These are phyloP conservation scores for Macrophya alboannulata DNA, from an alignment of 2,888 invertebrate species.

Conservation along the genomic window DNA sequence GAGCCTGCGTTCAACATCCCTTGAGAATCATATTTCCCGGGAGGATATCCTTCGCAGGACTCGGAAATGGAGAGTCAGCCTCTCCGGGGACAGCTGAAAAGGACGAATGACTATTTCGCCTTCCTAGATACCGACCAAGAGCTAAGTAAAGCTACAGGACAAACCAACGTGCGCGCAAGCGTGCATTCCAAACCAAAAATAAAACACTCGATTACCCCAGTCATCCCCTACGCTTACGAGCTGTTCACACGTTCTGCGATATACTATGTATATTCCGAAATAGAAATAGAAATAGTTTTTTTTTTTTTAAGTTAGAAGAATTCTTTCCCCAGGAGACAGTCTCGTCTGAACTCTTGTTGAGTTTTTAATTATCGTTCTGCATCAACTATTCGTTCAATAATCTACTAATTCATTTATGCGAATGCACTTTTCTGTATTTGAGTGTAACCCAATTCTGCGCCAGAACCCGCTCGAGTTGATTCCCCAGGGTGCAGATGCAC, in stretches of 20 bases:
- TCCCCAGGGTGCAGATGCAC: conserved; percentile 13
- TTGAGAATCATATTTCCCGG: conserved; percentile 31
- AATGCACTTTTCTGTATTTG: conserved; percentile 28
- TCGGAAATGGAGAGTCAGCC: conserved; percentile 32
- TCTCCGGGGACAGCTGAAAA: conserved; percentile 30
- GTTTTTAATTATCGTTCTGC: conserved; percentile 2
- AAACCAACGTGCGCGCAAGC: neutral
- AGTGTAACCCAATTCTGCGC: neutral
- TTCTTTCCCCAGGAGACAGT: neutral
- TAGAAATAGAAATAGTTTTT: conserved; percentile 39
- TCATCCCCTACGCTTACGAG: conserved; percentile 26
- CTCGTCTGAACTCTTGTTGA: neutral
- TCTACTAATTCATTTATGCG: neutral
- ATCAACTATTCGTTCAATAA: neutral
- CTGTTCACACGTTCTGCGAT: conserved; percentile 25
- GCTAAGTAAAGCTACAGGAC: conserved; percentile 16
- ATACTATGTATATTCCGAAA: neutral
- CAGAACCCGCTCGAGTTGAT: neutral
- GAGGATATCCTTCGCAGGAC: conserved; percentile 3
- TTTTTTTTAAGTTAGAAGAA: neutral
- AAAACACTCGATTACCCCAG: conserved; percentile 34
- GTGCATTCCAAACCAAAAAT: conserved; percentile 36
- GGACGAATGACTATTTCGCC: conserved; percentile 38
- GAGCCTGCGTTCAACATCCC: neutral
- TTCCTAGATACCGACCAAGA: neutral